phyloP scores from a whole-genome alignment of 2,797 vertebrate species.

The Rhinogobio ventralis region DNA sequence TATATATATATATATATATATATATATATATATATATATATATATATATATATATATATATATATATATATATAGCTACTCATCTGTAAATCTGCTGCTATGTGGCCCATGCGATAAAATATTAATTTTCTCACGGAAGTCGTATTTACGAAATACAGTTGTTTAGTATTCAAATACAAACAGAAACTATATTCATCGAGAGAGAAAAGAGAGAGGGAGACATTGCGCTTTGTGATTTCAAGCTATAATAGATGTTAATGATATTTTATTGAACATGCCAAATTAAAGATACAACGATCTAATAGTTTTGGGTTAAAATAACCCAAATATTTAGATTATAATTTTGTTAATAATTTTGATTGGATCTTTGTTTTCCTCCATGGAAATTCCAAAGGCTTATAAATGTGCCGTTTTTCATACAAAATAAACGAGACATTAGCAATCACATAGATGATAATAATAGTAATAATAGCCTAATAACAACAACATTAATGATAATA shows the following conservation, averaged over 20 bases:
- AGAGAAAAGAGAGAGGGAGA: not conserved
- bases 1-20: too few relatives aligned
- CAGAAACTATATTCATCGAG: not conserved
- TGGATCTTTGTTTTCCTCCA: not conserved
- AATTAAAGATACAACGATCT: not conserved
- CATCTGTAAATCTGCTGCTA: not conserved
- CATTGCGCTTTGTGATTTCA: not conserved
- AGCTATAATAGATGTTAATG: not conserved
- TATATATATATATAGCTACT: not conserved
- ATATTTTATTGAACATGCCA: not conserved
- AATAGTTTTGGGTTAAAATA: not conserved
- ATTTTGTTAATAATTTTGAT: not conserved
- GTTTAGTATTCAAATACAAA: not conserved
- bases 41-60: too few relatives aligned
- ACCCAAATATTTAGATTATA: not conserved
- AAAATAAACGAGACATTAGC: not conserved
- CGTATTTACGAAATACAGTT: not conserved
- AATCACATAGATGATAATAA: not conserved
- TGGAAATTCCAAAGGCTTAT: not conserved
- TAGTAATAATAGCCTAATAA: constrained; percentile 11
- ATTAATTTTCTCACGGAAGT: not conserved
- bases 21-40: too few relatives aligned
- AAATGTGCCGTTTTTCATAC: not conserved
- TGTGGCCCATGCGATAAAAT: not conserved
- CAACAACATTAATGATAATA: not conserved